Percentiles rank a stretch among this genome's conserved stretches.
Conservation (phyloP, 2,797 vertebrate genomes). For the Steatocranus sp. region DNA sequence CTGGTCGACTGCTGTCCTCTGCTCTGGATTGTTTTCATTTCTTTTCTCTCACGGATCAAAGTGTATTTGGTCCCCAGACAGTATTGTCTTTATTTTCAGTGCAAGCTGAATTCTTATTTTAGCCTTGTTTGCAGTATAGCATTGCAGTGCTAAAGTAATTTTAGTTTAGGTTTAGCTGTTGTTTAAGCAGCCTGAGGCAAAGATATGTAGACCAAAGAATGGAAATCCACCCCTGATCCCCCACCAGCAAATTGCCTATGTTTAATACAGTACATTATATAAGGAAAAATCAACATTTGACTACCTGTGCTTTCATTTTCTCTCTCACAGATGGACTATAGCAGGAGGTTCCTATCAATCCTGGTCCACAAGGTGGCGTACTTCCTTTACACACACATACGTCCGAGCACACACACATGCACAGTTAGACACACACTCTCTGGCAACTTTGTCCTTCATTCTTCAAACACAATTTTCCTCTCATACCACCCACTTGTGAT, state of each 20-base stretch:
- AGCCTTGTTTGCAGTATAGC: neutral
- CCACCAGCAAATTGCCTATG: neutral
- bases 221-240: neutral
- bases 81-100: neutral
- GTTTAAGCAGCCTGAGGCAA: neutral
- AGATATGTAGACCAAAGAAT: neutral
- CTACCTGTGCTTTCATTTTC: neutral
- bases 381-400: slow-evolving; percentile 4
- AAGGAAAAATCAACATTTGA: neutral
- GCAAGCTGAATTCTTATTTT: neutral
- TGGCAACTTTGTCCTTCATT: slow-evolving; percentile 47
- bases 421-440: neutral
- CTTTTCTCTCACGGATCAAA: neutral
- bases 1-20: neutral
- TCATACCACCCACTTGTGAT: slow-evolving; percentile 58
- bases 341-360: neutral
- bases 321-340: neutral
- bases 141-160: neutral
- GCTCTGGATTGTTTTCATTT: neutral
- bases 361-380: slow-evolving; percentile 62
- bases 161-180: neutral
- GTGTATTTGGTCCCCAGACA: neutral
- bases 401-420: neutral
- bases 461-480: slow-evolving; percentile 62
- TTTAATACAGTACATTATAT: neutral